Conservation (phyloP, 2,113 vertebrate species). For the Cyprinodon brontotheroides region DNA sequence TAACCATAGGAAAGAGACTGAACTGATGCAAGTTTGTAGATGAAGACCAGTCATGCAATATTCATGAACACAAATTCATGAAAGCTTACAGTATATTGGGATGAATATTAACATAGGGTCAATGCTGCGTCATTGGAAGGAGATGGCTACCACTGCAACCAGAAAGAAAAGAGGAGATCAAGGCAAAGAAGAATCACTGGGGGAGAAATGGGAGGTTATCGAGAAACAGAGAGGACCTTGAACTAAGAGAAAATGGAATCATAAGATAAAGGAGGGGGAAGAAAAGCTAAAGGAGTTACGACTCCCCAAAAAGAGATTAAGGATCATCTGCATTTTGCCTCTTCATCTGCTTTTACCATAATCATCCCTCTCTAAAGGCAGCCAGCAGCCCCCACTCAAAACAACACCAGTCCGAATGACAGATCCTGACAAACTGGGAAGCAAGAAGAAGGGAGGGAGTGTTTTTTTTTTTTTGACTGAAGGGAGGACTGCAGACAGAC, state of each 20-base stretch:
- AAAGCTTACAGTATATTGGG: slow-evolving; percentile 67
- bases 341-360: slow-evolving; percentile 58
- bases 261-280: slow-evolving; percentile 63
- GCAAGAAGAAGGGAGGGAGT: slow-evolving; percentile 31
- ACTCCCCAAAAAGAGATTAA: slow-evolving; percentile 75
- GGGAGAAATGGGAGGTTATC: slow-evolving; percentile 55
- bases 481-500: slow-evolving; percentile 60
- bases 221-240: slow-evolving; percentile 59
- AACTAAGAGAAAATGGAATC: slow-evolving; percentile 68
- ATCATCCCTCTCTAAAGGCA: slow-evolving; percentile 57
- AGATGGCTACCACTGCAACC: slow-evolving; percentile 25
- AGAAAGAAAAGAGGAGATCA: slow-evolving; percentile 40
- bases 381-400: slow-evolving; percentile 52
- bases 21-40: slow-evolving; percentile 61
- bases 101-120: slow-evolving; percentile 67
- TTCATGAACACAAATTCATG: slow-evolving; percentile 76
- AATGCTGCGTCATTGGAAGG: slow-evolving; percentile 37
- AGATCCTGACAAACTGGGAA: slow-evolving; percentile 76
- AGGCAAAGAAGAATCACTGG: slow-evolving; percentile 37
- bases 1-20: slow-evolving; percentile 62
- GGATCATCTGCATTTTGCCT: slow-evolving; percentile 76
- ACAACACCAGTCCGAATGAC: slow-evolving; percentile 73
- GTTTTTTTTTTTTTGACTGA: slow-evolving; percentile 36
- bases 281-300: slow-evolving; percentile 56
- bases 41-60: slow-evolving; percentile 68